Evolutionary conservation across 2,113 vertebrate genomes (phyloP), one percentile per base, ranked within the genome.

Genomic region (Labeo catla): DNA sequence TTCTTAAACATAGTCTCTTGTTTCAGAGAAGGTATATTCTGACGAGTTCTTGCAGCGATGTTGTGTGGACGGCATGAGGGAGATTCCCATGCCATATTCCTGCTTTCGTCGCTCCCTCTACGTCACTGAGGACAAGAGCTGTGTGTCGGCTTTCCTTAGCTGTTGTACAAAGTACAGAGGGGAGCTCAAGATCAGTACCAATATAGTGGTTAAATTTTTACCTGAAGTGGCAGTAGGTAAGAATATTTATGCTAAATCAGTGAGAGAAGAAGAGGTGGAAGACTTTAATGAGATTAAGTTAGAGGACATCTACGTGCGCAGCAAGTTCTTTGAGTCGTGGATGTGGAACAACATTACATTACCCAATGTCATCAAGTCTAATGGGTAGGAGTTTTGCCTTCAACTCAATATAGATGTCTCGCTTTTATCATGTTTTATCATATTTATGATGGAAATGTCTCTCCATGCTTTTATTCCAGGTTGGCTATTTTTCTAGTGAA

Each of bases 11-110:
- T 10, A 16, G 54, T 63, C 13, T 28, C 74, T 6, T 81, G 13
- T 83, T 4, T 68, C 92, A 98, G 98, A 85, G 63, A 92, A 90
- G 0, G 84, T 94, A 77, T 97, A 96, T 92, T 47, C 81, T 0
- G 92, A 95, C 80, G 86, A 86, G 84, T 23, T 19, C 8, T 86
- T 94, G 45, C 91, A 88, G 0, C 95, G 89, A 59, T 99, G 98
- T 90, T 99, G 98, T 0, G 91, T 92, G 87, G 96, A 97, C 0
- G 97, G 98, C 4, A 97, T 98, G 91, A 88, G 91, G 21, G 94
- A 96, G 0, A 96, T 97, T 85, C 95, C 91, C 4, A 98, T 98
- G 98, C 89, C 84, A 0, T 96, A 96, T 92, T 86, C 93, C 1
- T 99, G 98, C 2, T 91, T 93, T 6, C 89, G 86, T 0, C 91